These are phyloP conservation scores for Chaenodraco wilsoni DNA, from an alignment of 2,797 vertebrate genomes.

Conservation along the genomic window DNA sequence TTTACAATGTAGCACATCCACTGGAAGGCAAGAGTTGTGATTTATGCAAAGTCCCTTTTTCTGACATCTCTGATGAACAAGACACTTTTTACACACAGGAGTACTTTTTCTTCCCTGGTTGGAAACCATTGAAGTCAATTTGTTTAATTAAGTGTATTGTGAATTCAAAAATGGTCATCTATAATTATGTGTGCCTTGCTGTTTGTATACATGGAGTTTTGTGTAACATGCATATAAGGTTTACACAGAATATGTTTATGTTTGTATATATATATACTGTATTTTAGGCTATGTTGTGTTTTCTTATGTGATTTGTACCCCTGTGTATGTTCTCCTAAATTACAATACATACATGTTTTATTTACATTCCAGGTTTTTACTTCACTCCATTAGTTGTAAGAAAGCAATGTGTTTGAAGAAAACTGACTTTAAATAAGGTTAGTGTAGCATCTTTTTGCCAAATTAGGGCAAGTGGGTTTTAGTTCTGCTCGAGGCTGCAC, in stretches of 20 bases:
- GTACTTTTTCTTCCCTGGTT: conserved; percentile 28
- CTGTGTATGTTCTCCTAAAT: not conserved
- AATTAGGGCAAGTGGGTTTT: conserved; percentile 4
- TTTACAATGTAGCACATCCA: conserved; percentile 21
- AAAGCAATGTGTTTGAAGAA: not conserved
- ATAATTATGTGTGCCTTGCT: not conserved
- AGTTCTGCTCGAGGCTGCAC: not conserved
- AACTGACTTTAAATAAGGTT: not conserved
- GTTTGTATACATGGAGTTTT: not conserved
- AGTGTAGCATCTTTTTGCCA: conserved; percentile 3
- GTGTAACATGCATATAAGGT: not conserved
- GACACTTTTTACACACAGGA: conserved; percentile 6
- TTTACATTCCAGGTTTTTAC: not conserved
- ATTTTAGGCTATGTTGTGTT: not conserved
- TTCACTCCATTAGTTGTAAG: not conserved
- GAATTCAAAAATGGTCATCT: conserved; percentile 4
- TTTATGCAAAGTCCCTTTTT: conserved; percentile 24
- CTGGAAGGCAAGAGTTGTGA: conserved; percentile 8
- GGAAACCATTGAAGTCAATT: conserved; percentile 20
- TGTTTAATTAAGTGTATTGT: conserved; percentile 15
- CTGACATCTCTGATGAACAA: conserved; percentile 28
- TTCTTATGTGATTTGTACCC: not conserved
- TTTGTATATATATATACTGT: not conserved
- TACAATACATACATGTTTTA: not conserved
- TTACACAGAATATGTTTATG: not conserved